A percentile compares a stretch with the other conserved stretches of the same genome.
These are phyloP conservation scores for Dysdera silvatica DNA, from an alignment of 1,140 invertebrate species.

Conservation along the genomic window DNA sequence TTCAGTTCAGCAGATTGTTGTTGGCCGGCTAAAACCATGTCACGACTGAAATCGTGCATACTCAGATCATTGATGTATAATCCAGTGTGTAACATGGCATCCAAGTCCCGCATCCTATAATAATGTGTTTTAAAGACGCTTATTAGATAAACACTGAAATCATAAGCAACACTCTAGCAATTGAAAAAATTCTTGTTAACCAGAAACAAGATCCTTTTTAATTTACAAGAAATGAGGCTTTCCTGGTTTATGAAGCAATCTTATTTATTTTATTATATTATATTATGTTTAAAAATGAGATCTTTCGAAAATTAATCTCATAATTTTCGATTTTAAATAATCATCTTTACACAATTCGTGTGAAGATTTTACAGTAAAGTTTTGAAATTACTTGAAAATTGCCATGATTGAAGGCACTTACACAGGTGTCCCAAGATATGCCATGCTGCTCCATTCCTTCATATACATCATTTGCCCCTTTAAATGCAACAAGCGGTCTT, in stretches of 20 bases:
- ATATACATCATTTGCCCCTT: slow-evolving; percentile 98
- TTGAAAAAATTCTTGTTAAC: too few species aligned
- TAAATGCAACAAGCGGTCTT: slow-evolving; percentile 64
- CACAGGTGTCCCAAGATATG: slow-evolving; percentile 90
- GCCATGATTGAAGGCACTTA: slow-evolving; percentile 36
- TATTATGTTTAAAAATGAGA: background rate
- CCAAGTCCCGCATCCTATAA: slow-evolving; percentile 72
- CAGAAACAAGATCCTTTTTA: too few species aligned
- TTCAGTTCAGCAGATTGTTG: slow-evolving; percentile 95
- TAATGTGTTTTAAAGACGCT: background rate
- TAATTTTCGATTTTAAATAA: background rate
- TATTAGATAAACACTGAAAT: too few species aligned
- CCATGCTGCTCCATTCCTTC: slow-evolving; percentile 94
- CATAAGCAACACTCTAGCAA: too few species aligned
- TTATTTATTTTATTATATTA: too few species aligned
- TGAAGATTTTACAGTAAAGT: background rate
- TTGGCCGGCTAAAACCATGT: slow-evolving; percentile 90
- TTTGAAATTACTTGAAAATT: background rate
- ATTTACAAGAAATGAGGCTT: too few species aligned
- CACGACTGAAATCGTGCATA: slow-evolving; percentile 96
- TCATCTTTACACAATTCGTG: background rate
- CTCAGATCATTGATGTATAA: slow-evolving; percentile 95
- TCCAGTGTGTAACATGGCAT: slow-evolving; percentile 76
- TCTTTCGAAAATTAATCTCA: background rate
- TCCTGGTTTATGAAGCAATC: too few species aligned